Percentiles rank a stretch among this genome's conserved stretches.
Evolutionary conservation across 2,113 vertebrate genomes (phyloP).

Genomic region (Colossoma macropomum): DNA sequence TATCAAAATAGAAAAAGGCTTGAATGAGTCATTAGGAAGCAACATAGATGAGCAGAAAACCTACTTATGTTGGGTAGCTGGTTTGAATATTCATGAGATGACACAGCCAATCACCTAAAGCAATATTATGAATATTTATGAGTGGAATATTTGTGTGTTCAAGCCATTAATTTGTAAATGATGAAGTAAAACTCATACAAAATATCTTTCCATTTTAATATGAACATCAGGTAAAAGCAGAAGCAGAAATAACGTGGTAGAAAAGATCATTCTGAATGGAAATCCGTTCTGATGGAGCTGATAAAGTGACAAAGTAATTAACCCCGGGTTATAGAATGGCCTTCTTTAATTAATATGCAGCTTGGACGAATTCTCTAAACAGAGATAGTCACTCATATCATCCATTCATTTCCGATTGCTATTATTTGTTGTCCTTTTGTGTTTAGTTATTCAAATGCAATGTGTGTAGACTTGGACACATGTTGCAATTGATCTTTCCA

Average conservation of each 20-base stretch:
- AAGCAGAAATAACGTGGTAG: background rate
- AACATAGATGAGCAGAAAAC: background rate
- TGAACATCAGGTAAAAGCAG: background rate
- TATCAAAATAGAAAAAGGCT: too few relatives aligned
- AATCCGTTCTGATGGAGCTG: background rate
- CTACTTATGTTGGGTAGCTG: too few relatives aligned
- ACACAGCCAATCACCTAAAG: background rate
- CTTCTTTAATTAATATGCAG: background rate
- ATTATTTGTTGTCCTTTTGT: too few relatives aligned
- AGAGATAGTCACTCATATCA: background rate
- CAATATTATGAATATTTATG: background rate
- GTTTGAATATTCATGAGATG: background rate
- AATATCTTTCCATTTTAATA: background rate
- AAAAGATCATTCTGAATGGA: background rate
- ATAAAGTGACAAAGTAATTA: background rate
- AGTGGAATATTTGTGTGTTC: background rate
- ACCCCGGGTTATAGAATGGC: background rate
- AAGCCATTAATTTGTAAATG: background rate
- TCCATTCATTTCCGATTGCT: background rate
- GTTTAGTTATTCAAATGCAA: too few relatives aligned
- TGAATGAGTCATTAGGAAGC: too few relatives aligned
- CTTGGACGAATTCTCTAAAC: background rate
- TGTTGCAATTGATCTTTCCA: too few relatives aligned
- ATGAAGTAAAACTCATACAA: background rate
- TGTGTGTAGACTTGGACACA: too few relatives aligned